Conservation (phyloP, 2,888 invertebrate species). For the Polydrusus cervinus region DNA sequence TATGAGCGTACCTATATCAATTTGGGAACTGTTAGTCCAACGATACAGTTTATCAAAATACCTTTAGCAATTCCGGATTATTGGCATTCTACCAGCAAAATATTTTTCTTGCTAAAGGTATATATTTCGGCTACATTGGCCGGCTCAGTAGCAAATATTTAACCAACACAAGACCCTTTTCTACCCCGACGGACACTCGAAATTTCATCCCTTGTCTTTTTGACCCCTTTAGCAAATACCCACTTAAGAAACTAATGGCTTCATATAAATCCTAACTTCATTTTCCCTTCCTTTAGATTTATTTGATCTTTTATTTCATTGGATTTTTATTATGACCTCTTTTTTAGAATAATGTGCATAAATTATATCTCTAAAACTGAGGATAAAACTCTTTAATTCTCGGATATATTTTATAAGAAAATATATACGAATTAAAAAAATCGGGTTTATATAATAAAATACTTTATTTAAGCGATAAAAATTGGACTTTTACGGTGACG, state of each 20-base stretch:
- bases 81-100: slow-evolving; percentile 14
- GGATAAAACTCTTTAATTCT: no score
- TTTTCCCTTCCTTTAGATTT: slow-evolving; percentile 17
- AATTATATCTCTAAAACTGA: neutral
- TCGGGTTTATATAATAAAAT: no score
- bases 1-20: neutral
- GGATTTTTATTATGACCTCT: slow-evolving; percentile 19
- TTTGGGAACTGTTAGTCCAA: neutral
- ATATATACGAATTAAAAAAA: no score
- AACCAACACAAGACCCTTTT: slow-evolving; percentile 19
- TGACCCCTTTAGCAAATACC: slow-evolving; percentile 21
- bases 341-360: slow-evolving; percentile 14
- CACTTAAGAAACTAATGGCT: slow-evolving; percentile 24
- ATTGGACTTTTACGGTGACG: no score
- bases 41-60: neutral
- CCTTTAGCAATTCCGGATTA: neutral
- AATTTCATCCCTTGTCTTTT: slow-evolving; percentile 23
- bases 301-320: slow-evolving; percentile 23
- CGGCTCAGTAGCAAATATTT: slow-evolving; percentile 21
- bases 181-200: slow-evolving; percentile 23
- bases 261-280: slow-evolving; percentile 24
- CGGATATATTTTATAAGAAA: no score
- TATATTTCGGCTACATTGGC: slow-evolving; percentile 16
- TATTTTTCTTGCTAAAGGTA: slow-evolving; percentile 8
- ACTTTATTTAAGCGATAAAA: no score